Conservation (phyloP, 2,888 invertebrate genomes). For the Xestia ashworthii region DNA sequence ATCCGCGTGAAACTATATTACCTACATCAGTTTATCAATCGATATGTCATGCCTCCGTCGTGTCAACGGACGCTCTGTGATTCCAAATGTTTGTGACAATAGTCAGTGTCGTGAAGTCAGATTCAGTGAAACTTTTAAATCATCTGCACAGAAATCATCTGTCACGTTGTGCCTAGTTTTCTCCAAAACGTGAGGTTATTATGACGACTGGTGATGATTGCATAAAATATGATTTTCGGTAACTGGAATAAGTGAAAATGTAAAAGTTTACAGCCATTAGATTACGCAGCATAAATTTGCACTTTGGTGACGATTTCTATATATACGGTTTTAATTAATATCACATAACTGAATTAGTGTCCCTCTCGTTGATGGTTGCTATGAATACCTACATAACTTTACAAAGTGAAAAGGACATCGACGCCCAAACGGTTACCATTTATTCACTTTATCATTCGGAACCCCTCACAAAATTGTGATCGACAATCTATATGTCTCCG, state of each 20-base stretch:
- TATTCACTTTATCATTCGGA: too few relatives aligned
- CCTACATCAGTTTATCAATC: constrained; percentile 29
- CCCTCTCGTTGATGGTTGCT: background rate
- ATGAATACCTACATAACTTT: background rate
- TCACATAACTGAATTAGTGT: background rate
- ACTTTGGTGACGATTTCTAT: constrained; percentile 3
- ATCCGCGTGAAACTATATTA: background rate
- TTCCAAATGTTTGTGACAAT: constrained; percentile 12
- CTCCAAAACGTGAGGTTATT: constrained; percentile 39
- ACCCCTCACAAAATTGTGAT: too few relatives aligned
- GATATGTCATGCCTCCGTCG: constrained; percentile 2
- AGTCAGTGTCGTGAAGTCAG: constrained; percentile 17
- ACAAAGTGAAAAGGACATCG: background rate
- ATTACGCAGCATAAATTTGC: constrained; percentile 28
- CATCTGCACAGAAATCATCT: background rate
- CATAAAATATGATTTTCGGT: constrained; percentile 26
- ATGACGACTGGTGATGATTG: constrained; percentile 27
- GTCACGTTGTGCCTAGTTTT: constrained; percentile 15
- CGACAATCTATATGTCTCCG: too few relatives aligned
- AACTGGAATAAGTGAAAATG: constrained; percentile 51
- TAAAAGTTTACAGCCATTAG: constrained; percentile 25
- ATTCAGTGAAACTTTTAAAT: constrained; percentile 22
- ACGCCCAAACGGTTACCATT: background rate
- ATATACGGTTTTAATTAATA: background rate
- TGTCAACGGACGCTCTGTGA: constrained; percentile 16